phyloP scores from a whole-genome alignment of 37 sponge, comb jelly and placozoan genomes.

The Theonella swinhoei region DNA sequence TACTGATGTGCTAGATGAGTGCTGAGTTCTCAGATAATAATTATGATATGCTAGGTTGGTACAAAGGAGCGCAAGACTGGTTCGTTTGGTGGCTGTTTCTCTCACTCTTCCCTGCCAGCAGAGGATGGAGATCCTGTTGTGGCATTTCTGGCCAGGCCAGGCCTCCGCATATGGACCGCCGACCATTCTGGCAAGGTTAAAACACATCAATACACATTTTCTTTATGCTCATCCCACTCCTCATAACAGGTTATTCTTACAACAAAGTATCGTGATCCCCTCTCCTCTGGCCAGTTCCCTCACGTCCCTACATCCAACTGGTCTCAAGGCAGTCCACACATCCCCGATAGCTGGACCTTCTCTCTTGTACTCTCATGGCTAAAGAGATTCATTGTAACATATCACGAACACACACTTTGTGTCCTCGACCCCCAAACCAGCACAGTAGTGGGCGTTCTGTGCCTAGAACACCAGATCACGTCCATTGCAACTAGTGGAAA shows the following conservation, averaged over 20 bases:
- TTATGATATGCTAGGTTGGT: too few species aligned
- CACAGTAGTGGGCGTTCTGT: constrained; percentile 13
- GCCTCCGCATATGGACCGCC: constrained; percentile 71
- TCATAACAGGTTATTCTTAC: constrained; percentile 51
- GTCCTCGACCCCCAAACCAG: constrained; percentile 52
- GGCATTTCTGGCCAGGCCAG: constrained; percentile 67
- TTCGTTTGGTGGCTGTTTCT: constrained; percentile 66
- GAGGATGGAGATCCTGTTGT: not conserved
- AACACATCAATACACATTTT: not conserved
- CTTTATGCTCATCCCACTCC: not conserved
- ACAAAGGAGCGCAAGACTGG: constrained; percentile 66
- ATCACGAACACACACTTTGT: constrained; percentile 37
- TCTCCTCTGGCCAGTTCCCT: constrained; percentile 12
- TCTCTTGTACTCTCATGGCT: constrained; percentile 41
- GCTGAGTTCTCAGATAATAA: too few species aligned
- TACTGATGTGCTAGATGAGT: too few species aligned
- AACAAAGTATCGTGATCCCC: constrained; percentile 43
- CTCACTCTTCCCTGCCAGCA: not conserved
- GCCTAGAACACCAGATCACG: constrained; percentile 19
- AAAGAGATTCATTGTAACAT: constrained; percentile 33
- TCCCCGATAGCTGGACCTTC: constrained; percentile 40
- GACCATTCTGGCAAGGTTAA: constrained; percentile 54
- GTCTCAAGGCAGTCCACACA: not conserved
- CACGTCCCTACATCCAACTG: constrained; percentile 14
- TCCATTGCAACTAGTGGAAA: constrained; percentile 18